Evolutionary conservation across 2,797 vertebrate genomes (phyloP), one percentile per base, ranked within the genome.

Genomic region (Enoplosus armatus): DNA sequence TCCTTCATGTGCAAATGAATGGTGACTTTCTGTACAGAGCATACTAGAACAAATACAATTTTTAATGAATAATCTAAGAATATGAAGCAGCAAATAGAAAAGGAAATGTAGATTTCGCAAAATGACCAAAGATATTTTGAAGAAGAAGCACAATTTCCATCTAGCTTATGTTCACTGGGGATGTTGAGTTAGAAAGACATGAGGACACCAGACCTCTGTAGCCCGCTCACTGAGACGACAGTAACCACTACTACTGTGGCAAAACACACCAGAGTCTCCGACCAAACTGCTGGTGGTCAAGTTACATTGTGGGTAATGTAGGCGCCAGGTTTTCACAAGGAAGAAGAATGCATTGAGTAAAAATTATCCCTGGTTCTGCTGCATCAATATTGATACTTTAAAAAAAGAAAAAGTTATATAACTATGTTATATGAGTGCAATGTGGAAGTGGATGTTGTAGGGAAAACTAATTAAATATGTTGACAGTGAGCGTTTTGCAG

Each of bases 1-100:
- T 48, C 50, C 69, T 79, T 73, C n/a, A 5, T 37, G 26, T 72
- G 45, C 20, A 48, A 64, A 61, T 53, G 7, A 70, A 55, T 39
- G 33, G 2, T 35, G 22, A 41, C 18, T 64, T 55, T 83, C 45
- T 53, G 22, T 12, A 45, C 33, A 60, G 35, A 50, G 50, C 20
- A 20, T 10, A 27, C 61, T 61, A 39, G 14, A n/a, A 60, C 0
- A 9, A 15, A 63, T 47, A 47, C 37, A 1, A 48, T 80, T 54
- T 31, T 15, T 4, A 80, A 72, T 48, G 1, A 31, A 39, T 18
- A 47, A 72, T 51, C 9, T 45, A 59, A 37, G 27, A 61, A 45
- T 31, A 75, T 29, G 39, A 73, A 47, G 51, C 64, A 47, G 31
- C n/a, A 69, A 47, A 68, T 53, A 50, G 1, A 47, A 63, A 45